Conservation (phyloP, 2,888 invertebrate species). For the Dolichopus griseipennis region DNA sequence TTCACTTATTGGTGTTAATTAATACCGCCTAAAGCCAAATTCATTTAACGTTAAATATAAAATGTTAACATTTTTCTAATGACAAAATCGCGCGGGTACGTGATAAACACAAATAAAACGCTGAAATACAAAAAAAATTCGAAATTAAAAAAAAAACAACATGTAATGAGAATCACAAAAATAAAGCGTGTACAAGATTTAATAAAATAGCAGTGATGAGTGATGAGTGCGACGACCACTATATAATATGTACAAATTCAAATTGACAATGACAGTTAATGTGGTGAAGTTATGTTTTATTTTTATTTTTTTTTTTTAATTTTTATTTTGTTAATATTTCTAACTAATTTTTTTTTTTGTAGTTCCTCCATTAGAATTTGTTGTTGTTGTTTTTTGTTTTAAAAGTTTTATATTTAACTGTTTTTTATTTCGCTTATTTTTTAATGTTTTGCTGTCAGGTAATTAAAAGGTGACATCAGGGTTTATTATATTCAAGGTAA, state of each 20-base stretch:
- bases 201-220: not conserved
- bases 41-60: constrained; percentile 3
- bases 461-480: not conserved
- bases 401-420: not conserved
- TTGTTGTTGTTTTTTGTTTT: not conserved
- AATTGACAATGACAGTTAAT: constrained; percentile 4
- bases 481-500: not conserved
- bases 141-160: not conserved
- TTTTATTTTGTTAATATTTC: not conserved
- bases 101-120: not conserved
- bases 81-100: constrained; percentile 5
- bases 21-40: constrained; percentile 6
- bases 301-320: not conserved
- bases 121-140: not conserved
- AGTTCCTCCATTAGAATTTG: not conserved
- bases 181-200: not conserved
- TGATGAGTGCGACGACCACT: not conserved
- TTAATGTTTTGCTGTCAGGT: not conserved
- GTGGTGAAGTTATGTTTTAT: too few species aligned
- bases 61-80: constrained; percentile 4
- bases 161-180: not conserved
- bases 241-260: not conserved
- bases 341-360: not conserved
- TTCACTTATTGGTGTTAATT: constrained; percentile 2
- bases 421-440: not conserved